Base-by-base conservation (phyloP, 2,888 invertebrate species). In the Watsonalla cultraria region DNA sequence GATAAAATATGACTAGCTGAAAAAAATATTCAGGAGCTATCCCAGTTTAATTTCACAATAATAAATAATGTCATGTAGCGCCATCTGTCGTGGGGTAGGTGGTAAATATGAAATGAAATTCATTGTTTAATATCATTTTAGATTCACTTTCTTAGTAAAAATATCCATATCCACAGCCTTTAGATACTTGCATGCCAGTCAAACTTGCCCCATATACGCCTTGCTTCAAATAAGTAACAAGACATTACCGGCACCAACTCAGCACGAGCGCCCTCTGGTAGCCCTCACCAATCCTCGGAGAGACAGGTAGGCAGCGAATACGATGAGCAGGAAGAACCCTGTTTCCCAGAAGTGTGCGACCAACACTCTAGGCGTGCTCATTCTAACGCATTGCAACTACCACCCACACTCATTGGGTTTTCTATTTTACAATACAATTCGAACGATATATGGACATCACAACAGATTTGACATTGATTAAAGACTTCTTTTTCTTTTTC, bases 261-360 rank as follows among this genome's bases (percentile, higher is more conserved):
- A 37, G 39, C 42, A 42, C 42, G 14, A 0, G 59, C 58, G 39
- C 5, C 51, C 50, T n/a, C 72, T 65, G 0, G 71, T 66, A 0
- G 66, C 60, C 15, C 80, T 66, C 4, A 76, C 2, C 7, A 84
- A 47, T 0, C 66, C 64, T 46, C 76, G 63, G 5, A 81, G 56
- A 0, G 78, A 76, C 5, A 80, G 56, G 53, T 62, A 71, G 0
- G 74, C 69, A 7, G 78, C 80, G 37, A 81, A 81, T 8, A 80
- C 45, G 4, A 81, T 72, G 5, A 82, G 37, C 5, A 82, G 51
- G 53, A 80, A 82, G 34, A 82, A 65, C 0, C 62, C 63, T 0
- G 80, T 76, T 55, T 77, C 70, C 80, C 80, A 82, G 55, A 76
- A 78, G 47, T 76, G 68, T 5, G 61, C 51, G 0, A 73, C 54